phyloP scores from a whole-genome alignment of 2,113 vertebrate genomes.

The Dromaius novaehollandiae region DNA sequence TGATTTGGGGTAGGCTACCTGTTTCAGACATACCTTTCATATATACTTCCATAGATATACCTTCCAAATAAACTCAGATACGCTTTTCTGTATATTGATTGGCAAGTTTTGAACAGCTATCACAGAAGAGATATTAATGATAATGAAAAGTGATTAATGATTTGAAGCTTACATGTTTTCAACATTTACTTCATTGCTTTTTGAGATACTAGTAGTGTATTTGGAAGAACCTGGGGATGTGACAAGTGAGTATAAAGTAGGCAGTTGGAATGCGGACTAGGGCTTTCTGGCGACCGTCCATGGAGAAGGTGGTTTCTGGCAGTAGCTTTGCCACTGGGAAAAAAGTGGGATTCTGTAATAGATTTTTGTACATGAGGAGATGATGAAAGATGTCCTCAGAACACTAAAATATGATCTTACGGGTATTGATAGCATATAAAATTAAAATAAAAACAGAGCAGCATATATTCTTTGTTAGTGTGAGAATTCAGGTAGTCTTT shows the following conservation, averaged over 20 bases:
- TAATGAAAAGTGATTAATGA: background rate
- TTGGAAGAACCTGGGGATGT: background rate
- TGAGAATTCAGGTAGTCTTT: background rate
- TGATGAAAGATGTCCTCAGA: background rate
- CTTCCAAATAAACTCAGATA: background rate
- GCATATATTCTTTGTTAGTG: background rate
- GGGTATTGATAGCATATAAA: background rate
- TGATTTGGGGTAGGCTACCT: background rate
- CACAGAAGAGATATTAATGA: background rate
- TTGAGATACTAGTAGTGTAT: background rate
- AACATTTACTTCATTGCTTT: background rate
- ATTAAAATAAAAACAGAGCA: background rate
- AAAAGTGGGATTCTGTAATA: background rate
- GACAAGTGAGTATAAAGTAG: background rate
- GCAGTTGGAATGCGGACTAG: background rate
- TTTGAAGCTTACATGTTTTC: background rate
- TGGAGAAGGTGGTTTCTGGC: background rate
- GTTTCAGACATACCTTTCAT: background rate
- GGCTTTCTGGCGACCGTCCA: background rate
- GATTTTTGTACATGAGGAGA: background rate
- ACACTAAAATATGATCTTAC: background rate
- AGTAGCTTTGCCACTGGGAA: background rate
- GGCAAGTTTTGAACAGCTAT: background rate
- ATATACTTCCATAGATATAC: background rate
- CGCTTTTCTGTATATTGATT: fast-evolving